Evolutionary conservation across 1,140 invertebrate genomes (phyloP).

Genomic region (Cyclargus thomasi): DNA sequence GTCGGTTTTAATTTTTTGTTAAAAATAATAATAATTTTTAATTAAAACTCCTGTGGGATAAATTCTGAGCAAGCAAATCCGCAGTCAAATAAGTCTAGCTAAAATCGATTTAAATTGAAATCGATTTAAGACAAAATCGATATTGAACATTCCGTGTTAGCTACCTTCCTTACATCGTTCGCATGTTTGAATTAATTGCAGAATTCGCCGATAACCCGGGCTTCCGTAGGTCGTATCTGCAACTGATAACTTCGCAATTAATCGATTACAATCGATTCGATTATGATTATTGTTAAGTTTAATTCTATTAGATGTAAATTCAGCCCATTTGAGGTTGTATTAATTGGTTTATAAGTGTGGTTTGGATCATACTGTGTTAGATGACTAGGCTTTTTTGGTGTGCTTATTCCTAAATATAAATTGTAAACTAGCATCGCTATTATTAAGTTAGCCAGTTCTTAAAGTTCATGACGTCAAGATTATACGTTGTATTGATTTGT

Average conservation of each 20-base stretch:
- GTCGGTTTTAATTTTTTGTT: no score
- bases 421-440: no score
- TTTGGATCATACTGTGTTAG: no score
- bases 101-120: slow-evolving; percentile 1
- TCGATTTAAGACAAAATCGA: slow-evolving; percentile 11
- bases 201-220: slow-evolving; percentile 17
- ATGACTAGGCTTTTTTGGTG: no score
- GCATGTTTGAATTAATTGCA: slow-evolving; percentile 27
- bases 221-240: slow-evolving; percentile 31
- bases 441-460: no score
- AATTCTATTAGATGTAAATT: slow-evolving; percentile 4
- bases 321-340: neutral
- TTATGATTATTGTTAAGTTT: slow-evolving; percentile 23
- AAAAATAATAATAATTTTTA: no score
- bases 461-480: no score
- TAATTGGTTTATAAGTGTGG: neutral
- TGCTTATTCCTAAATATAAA: no score
- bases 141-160: neutral
- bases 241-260: slow-evolving; percentile 47
- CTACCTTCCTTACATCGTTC: slow-evolving; percentile 20
- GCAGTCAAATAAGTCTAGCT: no score
- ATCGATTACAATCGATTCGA: slow-evolving; percentile 39
- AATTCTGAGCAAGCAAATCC: no score
- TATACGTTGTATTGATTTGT: no score
- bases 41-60: no score